Percentiles rank a stretch among this genome's conserved stretches.
Conservation (phyloP, 2,888 invertebrate species). For the Philopedon plagiatum region DNA sequence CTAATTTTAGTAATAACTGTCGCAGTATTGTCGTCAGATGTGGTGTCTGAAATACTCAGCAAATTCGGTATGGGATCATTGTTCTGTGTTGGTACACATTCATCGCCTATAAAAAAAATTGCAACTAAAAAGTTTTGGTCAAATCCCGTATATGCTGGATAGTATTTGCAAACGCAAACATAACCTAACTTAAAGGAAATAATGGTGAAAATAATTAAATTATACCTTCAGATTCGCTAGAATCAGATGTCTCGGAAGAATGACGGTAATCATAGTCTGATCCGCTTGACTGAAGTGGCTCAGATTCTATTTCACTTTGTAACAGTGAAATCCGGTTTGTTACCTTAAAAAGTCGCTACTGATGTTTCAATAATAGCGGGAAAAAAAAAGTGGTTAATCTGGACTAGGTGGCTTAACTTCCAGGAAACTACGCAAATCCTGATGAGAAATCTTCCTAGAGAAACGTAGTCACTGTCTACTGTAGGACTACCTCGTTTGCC, state of each 20-base stretch:
- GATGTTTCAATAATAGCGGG: too few relatives aligned
- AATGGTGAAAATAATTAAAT: background rate
- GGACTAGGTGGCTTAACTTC: too few relatives aligned
- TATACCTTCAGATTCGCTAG: constrained; percentile 14
- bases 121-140: constrained; percentile 9
- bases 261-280: background rate
- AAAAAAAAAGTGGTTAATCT: too few relatives aligned
- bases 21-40: background rate
- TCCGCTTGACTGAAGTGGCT: constrained; percentile 4
- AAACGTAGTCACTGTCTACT: too few relatives aligned
- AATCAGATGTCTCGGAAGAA: constrained; percentile 9
- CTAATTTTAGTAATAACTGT: constrained; percentile 12
- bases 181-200: constrained; percentile 3
- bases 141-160: constrained; percentile 12
- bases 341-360: too few relatives aligned
- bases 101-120: background rate
- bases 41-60: background rate
- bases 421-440: too few relatives aligned
- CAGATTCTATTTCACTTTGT: constrained; percentile 22
- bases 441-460: too few relatives aligned
- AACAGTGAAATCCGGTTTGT: too few relatives aligned
- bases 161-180: background rate
- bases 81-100: background rate
- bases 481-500: too few relatives aligned
- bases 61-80: constrained; percentile 6